Evolutionary conservation across 2,888 invertebrate genomes (phyloP).

Genomic region (Tipula vernalis): DNA sequence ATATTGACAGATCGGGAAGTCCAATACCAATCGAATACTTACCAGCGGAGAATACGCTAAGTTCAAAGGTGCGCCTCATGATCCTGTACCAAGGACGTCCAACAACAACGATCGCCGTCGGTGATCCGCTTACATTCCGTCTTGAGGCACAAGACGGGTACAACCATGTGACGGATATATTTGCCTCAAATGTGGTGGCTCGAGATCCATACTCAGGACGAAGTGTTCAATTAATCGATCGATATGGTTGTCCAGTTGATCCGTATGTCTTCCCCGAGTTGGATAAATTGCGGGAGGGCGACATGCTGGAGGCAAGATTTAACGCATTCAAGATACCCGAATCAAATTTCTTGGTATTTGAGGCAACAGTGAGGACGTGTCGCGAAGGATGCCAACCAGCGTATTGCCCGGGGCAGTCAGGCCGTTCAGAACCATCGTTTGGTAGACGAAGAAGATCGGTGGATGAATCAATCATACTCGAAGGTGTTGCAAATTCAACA

Average conservation of each 20-base stretch:
- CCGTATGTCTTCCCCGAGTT: constrained; percentile 84
- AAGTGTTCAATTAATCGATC: constrained; percentile 78
- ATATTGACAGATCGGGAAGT: constrained; percentile 66
- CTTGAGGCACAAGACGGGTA: constrained; percentile 82
- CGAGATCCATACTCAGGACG: constrained; percentile 85
- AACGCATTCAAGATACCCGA: constrained; percentile 92
- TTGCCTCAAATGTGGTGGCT: constrained; percentile 85
- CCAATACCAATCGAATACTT: constrained; percentile 87
- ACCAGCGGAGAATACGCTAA: constrained; percentile 81
- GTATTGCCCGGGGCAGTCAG: constrained; percentile 67
- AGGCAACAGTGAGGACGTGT: constrained; percentile 82
- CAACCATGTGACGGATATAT: constrained; percentile 78
- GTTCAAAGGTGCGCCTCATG: constrained; percentile 70
- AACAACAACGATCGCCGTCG: constrained; percentile 86
- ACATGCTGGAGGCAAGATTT: constrained; percentile 80
- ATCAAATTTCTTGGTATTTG: constrained; percentile 85
- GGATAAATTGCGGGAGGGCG: constrained; percentile 72
- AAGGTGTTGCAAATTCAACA: constrained; percentile 18
- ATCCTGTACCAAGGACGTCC: constrained; percentile 84
- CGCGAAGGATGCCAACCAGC: constrained; percentile 84
- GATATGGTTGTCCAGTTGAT: constrained; percentile 84
- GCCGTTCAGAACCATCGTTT: constrained; percentile 70
- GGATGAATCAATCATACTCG: constrained; percentile 27
- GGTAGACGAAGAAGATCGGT: constrained; percentile 51
- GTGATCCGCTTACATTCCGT: constrained; percentile 80